Evolutionary conservation across 2,888 invertebrate genomes (phyloP), one percentile per base, ranked within the genome.

Genomic region (Sylvicola cinctus): DNA sequence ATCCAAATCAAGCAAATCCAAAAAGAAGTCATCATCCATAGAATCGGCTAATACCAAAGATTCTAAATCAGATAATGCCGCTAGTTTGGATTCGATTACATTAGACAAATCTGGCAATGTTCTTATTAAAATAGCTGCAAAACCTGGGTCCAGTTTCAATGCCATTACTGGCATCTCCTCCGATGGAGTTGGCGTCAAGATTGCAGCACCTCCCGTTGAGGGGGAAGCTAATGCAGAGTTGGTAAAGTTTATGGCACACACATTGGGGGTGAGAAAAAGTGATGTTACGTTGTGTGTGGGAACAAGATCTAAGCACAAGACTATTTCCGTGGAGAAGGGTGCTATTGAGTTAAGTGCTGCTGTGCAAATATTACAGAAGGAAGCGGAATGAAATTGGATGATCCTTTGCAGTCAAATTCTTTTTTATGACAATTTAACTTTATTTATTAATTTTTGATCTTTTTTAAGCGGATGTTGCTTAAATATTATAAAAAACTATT

Each of bases 201-300:
- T 83, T 41, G 69, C 70, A 38, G 80, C 81, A 2, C 79, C 79
- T n/a, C 79, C 83, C 1, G 66, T 72, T 4, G 81, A 83, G 47
- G 78, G 83, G 3, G 77, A 79, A 56, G 81, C 83, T 10, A 83
- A 83, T 46, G 62, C 69, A 26, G 81, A 79, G 49, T 60, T 83
- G 7, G 59, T 81, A 0, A 75, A 74, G 50, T 81, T 68, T 46
- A 53, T 83, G 32, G 65, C 79, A 1, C 63, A 66, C 41, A 56
- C 78, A n/a, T 52, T 83, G 25, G 70, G 68, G 10, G 45, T 80
- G 2, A 63, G 70, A 38, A 80, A 80, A 53, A 73, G 73, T 40
- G 72, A 76, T 44, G 62, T 83, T 1, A 58, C 62, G 1, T 50
- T 83, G 33, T 75, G 76, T 33, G 49, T 65, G 52, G 71, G 71